Evolutionary conservation across 2,797 vertebrate species (phyloP), one percentile per base, ranked within the genome.

Genomic region (Alca torda): DNA sequence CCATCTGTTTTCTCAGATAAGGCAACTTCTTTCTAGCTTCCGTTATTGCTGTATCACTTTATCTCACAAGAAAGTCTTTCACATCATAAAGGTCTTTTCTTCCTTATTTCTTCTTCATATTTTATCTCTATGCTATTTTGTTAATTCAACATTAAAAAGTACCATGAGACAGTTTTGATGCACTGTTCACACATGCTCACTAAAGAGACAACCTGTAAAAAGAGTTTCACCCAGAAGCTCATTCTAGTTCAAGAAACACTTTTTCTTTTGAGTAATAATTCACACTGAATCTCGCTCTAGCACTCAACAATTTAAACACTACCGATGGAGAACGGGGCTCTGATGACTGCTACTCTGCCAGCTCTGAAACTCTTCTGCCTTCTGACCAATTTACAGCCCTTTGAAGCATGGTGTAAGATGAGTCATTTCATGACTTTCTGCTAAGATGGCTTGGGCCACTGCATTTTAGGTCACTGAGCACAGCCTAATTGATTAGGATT

Each of bases 381-480:
- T 89, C 74, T 63, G 43, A 51, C 48, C 80, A 82, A 84, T 90
- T 93, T 57, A 63, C 45, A 90, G 75, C 48, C 63, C 67, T 82
- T 67, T 41, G 88, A 91, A 88, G 80, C 53, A 41, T 6, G 17
- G 37, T 30, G 11, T 16, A 79, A 87, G 59, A 61, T n/a, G 83
- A 95, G 33, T 57, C 4, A 70, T 60, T 84, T 23, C 37, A 72
- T 19, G 3, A 72, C 20, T 86, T 84, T 79, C 84, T 9, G 17
- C 63, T 84, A 81, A 89, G 39, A 76, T 84, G 74, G 87, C 80
- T 95, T 82, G 74, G 86, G 64, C 83, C 7, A 16, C 54, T 70
- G 56, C 75, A 56, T 89, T 97, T 90, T 68, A 87, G 88, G 93
- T 95, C 94, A 92, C 56, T 72, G 68, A 93, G 90, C 86, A 87